Evolutionary conservation across 2,888 invertebrate species (phyloP).

Genomic region (Tiliacea aurago): DNA sequence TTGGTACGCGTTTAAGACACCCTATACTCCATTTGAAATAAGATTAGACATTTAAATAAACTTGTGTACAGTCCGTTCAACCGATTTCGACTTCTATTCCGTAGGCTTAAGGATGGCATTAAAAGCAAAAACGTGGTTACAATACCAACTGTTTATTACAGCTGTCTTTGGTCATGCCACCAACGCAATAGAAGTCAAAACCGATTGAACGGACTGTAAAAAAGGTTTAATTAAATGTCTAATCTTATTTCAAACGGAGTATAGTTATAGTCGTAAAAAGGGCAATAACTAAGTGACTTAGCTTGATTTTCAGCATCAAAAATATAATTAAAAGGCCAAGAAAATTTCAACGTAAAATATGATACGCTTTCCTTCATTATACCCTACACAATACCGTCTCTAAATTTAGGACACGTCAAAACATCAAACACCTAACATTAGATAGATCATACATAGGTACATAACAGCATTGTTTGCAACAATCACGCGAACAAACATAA

Average conservation of each 20-base stretch:
- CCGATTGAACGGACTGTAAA: no score
- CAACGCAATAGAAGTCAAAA: no score
- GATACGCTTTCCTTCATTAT: background rate
- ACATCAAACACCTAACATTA: constrained; percentile 70
- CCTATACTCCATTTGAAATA: no score
- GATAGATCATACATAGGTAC: constrained; percentile 67
- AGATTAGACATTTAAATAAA: no score
- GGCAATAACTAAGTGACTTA: background rate
- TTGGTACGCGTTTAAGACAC: background rate
- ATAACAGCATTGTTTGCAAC: constrained; percentile 80
- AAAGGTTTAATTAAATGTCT: no score
- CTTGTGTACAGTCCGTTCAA: no score
- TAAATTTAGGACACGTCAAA: constrained; percentile 53
- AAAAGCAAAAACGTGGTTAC: no score
- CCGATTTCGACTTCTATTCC: no score
- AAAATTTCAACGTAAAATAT: background rate
- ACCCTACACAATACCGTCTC: constrained; percentile 20
- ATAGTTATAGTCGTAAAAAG: background rate
- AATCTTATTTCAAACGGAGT: no score
- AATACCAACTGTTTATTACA: no score
- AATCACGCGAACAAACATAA: constrained; percentile 86
- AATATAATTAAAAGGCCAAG: background rate
- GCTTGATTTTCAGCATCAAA: background rate
- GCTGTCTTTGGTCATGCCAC: no score
- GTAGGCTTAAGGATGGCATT: no score